Conservation (phyloP, 2,888 invertebrate species). For the Orthosia cruda region DNA sequence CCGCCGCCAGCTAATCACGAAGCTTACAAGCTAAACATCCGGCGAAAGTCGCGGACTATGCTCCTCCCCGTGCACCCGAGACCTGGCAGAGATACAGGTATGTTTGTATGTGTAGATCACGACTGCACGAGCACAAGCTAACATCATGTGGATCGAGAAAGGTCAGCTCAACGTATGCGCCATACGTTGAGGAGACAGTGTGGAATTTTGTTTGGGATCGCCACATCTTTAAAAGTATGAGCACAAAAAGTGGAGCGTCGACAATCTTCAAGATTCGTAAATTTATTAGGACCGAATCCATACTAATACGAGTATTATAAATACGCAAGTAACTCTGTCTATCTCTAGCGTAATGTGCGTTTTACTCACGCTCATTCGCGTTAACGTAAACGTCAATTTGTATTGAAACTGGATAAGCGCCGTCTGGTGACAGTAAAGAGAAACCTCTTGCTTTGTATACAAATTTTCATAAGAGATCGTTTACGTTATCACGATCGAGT, state of each 20-base stretch:
- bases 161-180: slow-evolving; percentile 24
- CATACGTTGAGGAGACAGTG: background rate
- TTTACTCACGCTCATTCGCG: no score
- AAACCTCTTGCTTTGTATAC: no score
- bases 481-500: no score
- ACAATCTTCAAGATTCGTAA: background rate
- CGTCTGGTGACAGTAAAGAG: no score
- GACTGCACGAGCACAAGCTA: slow-evolving; percentile 27
- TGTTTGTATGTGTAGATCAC: slow-evolving; percentile 50
- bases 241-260: background rate
- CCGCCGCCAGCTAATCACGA: slow-evolving; percentile 66
- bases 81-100: slow-evolving; percentile 32
- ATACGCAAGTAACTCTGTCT: no score
- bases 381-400: no score
- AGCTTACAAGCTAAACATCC: slow-evolving; percentile 38
- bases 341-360: no score
- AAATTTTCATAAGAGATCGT: no score
- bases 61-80: slow-evolving; percentile 45
- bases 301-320: no score
- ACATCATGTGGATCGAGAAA: slow-evolving; percentile 35
- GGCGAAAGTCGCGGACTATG: slow-evolving; percentile 53
- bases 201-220: background rate
- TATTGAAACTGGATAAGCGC: no score
- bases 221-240: background rate
- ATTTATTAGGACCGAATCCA: background rate